Evolutionary conservation across 2,888 invertebrate species (phyloP).

Genomic region (Aproaerema taeniolella): DNA sequence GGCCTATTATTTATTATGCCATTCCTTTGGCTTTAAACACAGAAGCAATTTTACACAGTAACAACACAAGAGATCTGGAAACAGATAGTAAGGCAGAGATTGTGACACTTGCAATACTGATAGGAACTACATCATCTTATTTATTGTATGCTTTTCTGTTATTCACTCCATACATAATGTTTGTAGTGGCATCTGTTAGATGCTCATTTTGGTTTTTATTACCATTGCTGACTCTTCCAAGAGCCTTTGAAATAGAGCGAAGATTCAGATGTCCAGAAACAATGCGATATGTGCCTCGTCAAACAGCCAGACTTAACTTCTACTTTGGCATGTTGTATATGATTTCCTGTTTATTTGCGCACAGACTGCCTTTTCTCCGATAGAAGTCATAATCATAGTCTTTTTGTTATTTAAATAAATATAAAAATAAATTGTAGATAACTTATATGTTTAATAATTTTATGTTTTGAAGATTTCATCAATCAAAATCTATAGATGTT

Average conservation of each 20-base stretch:
- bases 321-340: conserved; percentile 94
- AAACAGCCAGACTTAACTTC: conserved; percentile 93
- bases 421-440: too few species aligned
- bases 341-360: conserved; percentile 85
- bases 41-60: conserved; percentile 96
- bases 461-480: conserved; percentile 9
- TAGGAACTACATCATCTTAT: conserved; percentile 94
- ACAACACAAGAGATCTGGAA: conserved; percentile 95
- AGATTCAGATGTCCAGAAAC: conserved; percentile 88
- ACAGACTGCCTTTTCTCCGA: conserved; percentile 78
- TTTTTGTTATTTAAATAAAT: too few species aligned
- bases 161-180: conserved; percentile 93
- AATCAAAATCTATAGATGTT: too few species aligned
- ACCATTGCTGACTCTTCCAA: conserved; percentile 90
- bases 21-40: conserved; percentile 95
- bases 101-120: conserved; percentile 95
- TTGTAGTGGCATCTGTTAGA: conserved; percentile 90
- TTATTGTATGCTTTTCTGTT: conserved; percentile 92
- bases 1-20: conserved; percentile 94
- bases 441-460: not conserved
- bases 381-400: too few species aligned
- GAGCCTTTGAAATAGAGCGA: conserved; percentile 94
- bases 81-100: conserved; percentile 93
- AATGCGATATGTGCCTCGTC: conserved; percentile 89
- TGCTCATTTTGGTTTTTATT: conserved; percentile 93